phyloP scores from a whole-genome alignment of 2,113 vertebrate genomes.

The Polyodon spathula region DNA sequence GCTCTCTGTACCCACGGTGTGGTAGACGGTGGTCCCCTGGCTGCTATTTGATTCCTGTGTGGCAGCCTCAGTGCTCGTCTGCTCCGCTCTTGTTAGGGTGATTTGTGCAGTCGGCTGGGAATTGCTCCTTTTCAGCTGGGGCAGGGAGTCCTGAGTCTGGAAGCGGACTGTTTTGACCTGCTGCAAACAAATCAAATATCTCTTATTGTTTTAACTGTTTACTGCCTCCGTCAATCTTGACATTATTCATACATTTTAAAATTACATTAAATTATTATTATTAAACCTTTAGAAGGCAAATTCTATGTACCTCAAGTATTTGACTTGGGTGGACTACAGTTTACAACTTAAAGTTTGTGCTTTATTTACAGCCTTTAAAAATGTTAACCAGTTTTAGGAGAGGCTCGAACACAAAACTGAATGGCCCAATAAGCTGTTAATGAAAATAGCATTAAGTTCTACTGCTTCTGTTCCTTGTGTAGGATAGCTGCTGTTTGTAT shows the following conservation, averaged over 20 bases:
- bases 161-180: slow-evolving; percentile 87
- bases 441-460: no score
- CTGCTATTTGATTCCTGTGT: slow-evolving; percentile 56
- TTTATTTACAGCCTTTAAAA: no score
- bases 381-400: no score
- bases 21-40: slow-evolving; percentile 52
- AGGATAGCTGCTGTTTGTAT: not conserved
- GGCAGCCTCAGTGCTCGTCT: slow-evolving; percentile 21
- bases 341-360: no score
- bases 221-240: not conserved
- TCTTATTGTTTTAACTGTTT: no score
- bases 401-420: no score
- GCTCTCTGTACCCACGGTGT: slow-evolving; percentile 65
- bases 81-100: slow-evolving; percentile 28
- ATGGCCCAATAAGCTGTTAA: no score
- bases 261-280: no score
- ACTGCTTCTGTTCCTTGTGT: no score
- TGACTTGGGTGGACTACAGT: no score
- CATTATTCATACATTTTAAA: not conserved
- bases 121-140: slow-evolving; percentile 48
- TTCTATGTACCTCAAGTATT: no score
- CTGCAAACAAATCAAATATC: slow-evolving; percentile 39
- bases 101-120: slow-evolving; percentile 51
- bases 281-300: no score
- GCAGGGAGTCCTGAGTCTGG: slow-evolving; percentile 63